A percentile compares a stretch with the other conserved stretches of the same genome.
Evolutionary conservation across 2,797 vertebrate species (phyloP).

Genomic region (Coregonus ussuriensis): DNA sequence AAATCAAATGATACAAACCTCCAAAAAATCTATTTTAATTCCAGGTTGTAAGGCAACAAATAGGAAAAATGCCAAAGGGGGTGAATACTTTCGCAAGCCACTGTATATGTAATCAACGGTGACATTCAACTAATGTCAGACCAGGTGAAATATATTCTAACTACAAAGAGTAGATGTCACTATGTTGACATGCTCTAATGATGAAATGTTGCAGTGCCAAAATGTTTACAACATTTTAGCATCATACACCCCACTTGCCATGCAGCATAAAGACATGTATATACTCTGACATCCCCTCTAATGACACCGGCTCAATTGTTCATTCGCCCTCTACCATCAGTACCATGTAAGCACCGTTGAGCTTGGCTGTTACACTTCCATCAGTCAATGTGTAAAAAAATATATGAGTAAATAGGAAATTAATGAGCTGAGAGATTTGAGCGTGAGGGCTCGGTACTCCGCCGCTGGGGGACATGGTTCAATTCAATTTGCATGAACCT

Average conservation of each 20-base stretch:
- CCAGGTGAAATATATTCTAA: no score
- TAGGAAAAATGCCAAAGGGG: no score
- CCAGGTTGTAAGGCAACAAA: no score
- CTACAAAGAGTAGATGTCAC: no score
- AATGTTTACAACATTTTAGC: no score
- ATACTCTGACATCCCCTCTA: background rate
- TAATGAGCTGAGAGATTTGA: slow-evolving; percentile 70
- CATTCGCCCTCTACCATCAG: slow-evolving; percentile 46
- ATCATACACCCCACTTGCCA: no score
- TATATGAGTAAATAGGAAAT: slow-evolving; percentile 79
- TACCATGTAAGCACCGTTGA: slow-evolving; percentile 56
- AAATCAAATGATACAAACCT: no score
- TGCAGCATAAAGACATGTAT: background rate
- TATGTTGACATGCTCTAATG: no score
- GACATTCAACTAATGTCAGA: no score
- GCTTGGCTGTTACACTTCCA: slow-evolving; percentile 56
- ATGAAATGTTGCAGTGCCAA: background rate
- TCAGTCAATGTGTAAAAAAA: slow-evolving; percentile 69
- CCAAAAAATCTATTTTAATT: no score
- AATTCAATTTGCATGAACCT: slow-evolving; percentile 62
- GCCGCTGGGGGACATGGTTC: slow-evolving; percentile 58
- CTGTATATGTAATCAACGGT: no score
- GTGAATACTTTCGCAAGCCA: no score
- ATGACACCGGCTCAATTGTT: slow-evolving; percentile 32
- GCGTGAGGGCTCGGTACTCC: slow-evolving; percentile 33